Conservation (phyloP, 2,113 vertebrate genomes). For the Parus major region DNA sequence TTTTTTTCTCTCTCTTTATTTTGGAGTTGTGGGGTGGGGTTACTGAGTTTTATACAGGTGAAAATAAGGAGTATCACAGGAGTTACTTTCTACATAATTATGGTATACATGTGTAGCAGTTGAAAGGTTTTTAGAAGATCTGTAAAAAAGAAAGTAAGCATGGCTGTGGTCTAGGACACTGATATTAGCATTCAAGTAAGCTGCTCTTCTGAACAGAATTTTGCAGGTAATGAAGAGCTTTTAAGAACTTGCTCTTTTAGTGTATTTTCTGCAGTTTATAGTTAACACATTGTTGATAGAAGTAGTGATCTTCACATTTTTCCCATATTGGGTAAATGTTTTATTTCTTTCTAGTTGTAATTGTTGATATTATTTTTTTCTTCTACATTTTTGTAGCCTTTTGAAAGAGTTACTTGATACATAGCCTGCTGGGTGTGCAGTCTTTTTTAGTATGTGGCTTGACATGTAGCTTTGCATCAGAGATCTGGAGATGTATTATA, state of each 20-base stretch:
- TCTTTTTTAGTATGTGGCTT: background rate
- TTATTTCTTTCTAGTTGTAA: background rate
- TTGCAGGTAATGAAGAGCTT: background rate
- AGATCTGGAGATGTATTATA: background rate
- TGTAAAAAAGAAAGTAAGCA: background rate
- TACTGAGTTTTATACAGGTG: background rate
- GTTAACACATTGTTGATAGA: background rate
- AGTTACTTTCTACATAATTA: background rate
- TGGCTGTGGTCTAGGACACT: background rate
- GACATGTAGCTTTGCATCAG: background rate
- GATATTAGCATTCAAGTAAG: background rate
- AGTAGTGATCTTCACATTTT: background rate
- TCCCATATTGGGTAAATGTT: background rate
- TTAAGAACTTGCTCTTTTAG: background rate
- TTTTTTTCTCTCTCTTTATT: background rate
- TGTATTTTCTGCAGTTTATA: background rate
- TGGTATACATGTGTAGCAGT: background rate
- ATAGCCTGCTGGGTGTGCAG: background rate
- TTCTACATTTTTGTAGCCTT: background rate
- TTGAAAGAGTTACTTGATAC: background rate
- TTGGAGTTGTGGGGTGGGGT: background rate
- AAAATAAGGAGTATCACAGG: background rate
- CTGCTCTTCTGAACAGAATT: background rate
- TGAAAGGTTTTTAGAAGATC: background rate
- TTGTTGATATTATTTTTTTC: background rate